A percentile compares a stretch with the other conserved stretches of the same genome.
These are phyloP conservation scores for Furnarius figulus DNA, from an alignment of 2,113 vertebrate species.

Conservation along the genomic window DNA sequence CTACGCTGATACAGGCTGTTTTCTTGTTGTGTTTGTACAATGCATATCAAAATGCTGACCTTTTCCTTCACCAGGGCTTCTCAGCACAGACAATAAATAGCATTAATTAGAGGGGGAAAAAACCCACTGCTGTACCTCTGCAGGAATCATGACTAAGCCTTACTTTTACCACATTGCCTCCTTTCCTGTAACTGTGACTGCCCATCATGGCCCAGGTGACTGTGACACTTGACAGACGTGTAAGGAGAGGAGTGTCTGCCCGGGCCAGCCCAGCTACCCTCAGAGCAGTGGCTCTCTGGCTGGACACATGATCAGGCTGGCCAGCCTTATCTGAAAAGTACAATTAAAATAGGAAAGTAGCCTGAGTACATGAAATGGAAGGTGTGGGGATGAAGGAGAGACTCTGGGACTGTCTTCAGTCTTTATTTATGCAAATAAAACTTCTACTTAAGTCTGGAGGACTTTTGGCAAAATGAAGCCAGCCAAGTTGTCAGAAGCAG, in stretches of 20 bases:
- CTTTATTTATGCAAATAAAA: not conserved
- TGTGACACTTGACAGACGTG: not conserved
- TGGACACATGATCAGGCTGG: not conserved
- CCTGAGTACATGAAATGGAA: not conserved
- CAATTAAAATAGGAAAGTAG: not conserved
- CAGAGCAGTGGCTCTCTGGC: too few relatives aligned
- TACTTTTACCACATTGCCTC: not conserved
- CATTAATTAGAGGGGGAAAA: not conserved
- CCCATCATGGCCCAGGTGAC: not conserved
- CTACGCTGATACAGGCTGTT: rapidly evolving
- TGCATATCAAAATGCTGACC: not conserved
- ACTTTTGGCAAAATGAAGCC: not conserved
- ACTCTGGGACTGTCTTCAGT: not conserved
- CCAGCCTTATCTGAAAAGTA: not conserved
- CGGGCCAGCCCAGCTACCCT: not conserved
- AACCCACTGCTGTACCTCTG: not conserved
- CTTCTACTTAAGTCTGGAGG: not conserved
- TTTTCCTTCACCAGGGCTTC: not conserved
- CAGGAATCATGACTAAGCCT: not conserved
- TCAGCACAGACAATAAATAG: not conserved
- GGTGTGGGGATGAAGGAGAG: not conserved
- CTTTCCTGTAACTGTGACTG: not conserved
- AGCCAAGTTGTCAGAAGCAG: not conserved
- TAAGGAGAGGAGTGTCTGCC: not conserved
- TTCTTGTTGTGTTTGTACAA: not conserved